These are phyloP conservation scores for Amblyjoppa proteus DNA, from an alignment of 2,888 invertebrate species.

Conservation along the genomic window DNA sequence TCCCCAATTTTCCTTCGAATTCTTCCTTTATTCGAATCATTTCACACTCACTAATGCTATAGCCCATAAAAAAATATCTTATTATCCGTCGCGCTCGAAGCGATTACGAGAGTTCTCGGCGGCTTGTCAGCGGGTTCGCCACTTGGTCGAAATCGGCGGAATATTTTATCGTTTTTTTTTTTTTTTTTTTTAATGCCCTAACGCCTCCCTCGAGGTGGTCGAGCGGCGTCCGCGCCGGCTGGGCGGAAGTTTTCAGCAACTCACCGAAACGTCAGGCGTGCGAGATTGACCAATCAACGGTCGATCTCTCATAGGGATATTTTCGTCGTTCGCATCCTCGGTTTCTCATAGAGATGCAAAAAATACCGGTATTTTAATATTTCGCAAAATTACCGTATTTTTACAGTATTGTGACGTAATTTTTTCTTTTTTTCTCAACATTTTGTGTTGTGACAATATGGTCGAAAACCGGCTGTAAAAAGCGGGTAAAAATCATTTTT, in stretches of 20 bases:
- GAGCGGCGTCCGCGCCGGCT: neutral
- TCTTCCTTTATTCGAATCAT: slow-evolving; percentile 77
- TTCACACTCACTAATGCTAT: slow-evolving; percentile 68
- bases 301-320: neutral
- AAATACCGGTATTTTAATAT: too few species aligned
- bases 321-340: too few species aligned
- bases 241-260: slow-evolving; percentile 22
- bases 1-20: slow-evolving; percentile 78
- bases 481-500: too few species aligned
- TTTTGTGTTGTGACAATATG: too few species aligned
- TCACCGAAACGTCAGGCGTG: neutral
- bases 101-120: slow-evolving; percentile 10
- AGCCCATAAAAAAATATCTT: slow-evolving; percentile 63
- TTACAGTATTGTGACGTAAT: too few species aligned
- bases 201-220: slow-evolving; percentile 4
- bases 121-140: slow-evolving; percentile 25
- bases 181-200: slow-evolving; percentile 20
- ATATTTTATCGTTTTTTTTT: slow-evolving; percentile 15
- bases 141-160: slow-evolving; percentile 18
- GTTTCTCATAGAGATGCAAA: too few species aligned
- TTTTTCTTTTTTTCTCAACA: too few species aligned
- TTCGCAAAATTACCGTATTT: too few species aligned
- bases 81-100: slow-evolving; percentile 17
- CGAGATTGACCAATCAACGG: slow-evolving; percentile 1
- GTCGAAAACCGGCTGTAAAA: too few species aligned